These are phyloP conservation scores for Sinella curviseta DNA, from an alignment of 1,140 invertebrate species.

Conservation along the genomic window DNA sequence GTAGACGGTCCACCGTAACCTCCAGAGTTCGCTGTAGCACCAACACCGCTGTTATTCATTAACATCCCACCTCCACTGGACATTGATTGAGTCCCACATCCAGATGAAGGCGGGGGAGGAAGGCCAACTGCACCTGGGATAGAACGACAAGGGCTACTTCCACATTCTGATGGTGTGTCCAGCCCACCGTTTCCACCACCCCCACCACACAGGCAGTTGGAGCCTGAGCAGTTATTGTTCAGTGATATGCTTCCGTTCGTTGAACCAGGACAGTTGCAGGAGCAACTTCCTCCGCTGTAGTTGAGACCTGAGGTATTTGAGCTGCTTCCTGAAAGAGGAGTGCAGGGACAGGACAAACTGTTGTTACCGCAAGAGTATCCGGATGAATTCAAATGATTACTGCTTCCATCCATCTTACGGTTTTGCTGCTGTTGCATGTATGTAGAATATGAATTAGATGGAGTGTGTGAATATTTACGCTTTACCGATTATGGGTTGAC, in stretches of 20 bases:
- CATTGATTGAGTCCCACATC: background rate
- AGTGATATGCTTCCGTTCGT: conserved; percentile 20
- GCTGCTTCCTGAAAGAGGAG: conserved; percentile 9
- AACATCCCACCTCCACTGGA: background rate
- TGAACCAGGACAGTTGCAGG: conserved; percentile 17
- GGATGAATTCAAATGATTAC: background rate
- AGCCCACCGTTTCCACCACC: conserved; percentile 1
- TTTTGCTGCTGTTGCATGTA: background rate
- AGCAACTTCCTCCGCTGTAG: conserved; percentile 18
- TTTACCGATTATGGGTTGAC: background rate
- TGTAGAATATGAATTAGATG: too few relatives aligned
- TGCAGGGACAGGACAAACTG: conserved; percentile 22
- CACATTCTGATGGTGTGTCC: conserved; percentile 12
- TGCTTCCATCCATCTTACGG: conserved; percentile 5
- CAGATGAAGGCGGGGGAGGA: background rate
- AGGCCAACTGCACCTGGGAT: background rate
- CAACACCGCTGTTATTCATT: background rate
- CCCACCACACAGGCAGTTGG: conserved; percentile 3
- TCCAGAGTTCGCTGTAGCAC: background rate
- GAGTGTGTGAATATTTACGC: background rate
- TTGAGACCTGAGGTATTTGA: background rate
- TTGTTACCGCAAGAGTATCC: conserved; percentile 1
- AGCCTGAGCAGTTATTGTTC: background rate
- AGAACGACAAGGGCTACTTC: conserved; percentile 6
- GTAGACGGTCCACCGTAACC: background rate